A percentile compares a stretch with the other conserved stretches of the same genome.
Conservation (phyloP, 2,113 vertebrate species). For the Myiozetetes cayanensis region DNA sequence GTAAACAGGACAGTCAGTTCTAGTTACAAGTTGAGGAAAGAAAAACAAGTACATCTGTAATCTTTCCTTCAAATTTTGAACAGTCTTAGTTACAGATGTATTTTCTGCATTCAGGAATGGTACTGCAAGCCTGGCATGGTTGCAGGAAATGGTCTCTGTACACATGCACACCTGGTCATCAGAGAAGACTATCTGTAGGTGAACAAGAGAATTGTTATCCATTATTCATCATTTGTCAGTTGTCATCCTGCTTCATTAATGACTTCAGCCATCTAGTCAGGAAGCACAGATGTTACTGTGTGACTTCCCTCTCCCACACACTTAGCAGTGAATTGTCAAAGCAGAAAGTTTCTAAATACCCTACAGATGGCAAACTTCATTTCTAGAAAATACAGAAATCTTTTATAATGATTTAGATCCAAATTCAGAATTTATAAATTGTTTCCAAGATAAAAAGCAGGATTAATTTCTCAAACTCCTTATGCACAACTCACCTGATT, state of each 20-base stretch:
- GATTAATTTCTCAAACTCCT: neutral
- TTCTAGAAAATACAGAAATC: neutral
- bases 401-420: neutral
- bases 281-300: conserved; percentile 26
- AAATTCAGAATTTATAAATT: neutral
- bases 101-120: neutral
- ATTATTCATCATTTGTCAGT: neutral
- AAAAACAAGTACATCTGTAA: neutral
- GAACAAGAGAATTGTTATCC: neutral
- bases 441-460: neutral
- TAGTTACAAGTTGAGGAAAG: neutral
- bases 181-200: neutral
- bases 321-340: neutral
- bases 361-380: neutral
- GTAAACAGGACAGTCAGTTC: neutral
- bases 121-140: neutral
- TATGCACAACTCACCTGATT: neutral
- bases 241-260: neutral
- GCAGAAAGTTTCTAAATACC: neutral
- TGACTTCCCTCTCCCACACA: neutral
- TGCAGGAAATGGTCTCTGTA: neutral
- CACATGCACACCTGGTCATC: neutral
- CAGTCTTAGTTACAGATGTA: neutral
- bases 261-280: neutral
- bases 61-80: neutral